phyloP scores from a whole-genome alignment of 2,888 invertebrate genomes.

The Heteromyza rotundicornis region DNA sequence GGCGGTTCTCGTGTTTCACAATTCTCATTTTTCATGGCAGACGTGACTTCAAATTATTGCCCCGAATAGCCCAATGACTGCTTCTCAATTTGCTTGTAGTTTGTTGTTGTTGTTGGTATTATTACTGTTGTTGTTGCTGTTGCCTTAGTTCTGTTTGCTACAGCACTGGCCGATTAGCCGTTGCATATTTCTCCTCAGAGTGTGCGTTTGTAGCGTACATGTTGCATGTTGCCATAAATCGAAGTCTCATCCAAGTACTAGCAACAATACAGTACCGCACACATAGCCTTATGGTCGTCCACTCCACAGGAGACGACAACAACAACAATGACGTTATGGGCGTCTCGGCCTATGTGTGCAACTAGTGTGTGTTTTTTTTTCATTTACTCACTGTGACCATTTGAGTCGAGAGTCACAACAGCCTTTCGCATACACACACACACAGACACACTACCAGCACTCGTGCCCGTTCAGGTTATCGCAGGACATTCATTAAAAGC shows the following conservation, averaged over 20 bases:
- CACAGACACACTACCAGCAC: no score
- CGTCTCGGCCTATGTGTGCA: no score
- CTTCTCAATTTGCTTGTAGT: constrained; percentile 25
- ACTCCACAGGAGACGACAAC: no score
- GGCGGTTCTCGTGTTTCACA: neutral
- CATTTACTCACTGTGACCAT: no score
- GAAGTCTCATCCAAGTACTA: constrained; percentile 10
- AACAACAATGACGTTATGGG: neutral
- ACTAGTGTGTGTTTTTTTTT: constrained; percentile 12
- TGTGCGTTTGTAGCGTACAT: no score
- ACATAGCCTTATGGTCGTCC: no score
- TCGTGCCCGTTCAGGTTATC: no score
- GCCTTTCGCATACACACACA: no score
- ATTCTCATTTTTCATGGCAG: constrained; percentile 27
- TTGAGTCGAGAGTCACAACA: no score
- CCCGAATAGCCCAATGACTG: constrained; percentile 28
- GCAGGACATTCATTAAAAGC: constrained; percentile 13
- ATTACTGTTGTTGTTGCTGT: neutral
- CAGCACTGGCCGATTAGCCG: neutral
- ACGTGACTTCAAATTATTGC: constrained; percentile 37
- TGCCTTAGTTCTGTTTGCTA: neutral
- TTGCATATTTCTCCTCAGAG: neutral
- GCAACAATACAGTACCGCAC: neutral
- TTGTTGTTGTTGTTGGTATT: neutral
- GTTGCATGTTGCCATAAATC: constrained; percentile 16